A percentile compares a stretch with the other conserved stretches of the same genome.
These are phyloP conservation scores for Corapipo altera DNA, from an alignment of 2,113 vertebrate genomes.

Conservation along the genomic window DNA sequence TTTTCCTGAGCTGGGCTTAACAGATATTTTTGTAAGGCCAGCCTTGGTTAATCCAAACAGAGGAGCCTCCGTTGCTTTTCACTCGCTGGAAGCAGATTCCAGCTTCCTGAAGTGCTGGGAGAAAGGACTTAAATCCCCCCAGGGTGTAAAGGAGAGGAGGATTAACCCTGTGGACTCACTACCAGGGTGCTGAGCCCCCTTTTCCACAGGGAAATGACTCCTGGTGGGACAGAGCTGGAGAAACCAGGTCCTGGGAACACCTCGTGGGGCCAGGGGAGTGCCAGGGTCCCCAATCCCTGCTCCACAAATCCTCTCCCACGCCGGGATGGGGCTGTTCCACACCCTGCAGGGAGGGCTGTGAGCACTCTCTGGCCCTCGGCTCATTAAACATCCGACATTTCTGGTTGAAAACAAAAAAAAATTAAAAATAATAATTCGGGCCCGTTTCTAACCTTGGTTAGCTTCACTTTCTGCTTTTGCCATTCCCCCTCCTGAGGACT, in stretches of 20 bases:
- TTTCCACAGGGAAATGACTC: not conserved
- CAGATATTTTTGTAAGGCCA: not conserved
- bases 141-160: not conserved
- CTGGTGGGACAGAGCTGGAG: not conserved
- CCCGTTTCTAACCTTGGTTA: not conserved
- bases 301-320: not conserved
- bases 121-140: not conserved
- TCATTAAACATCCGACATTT: not conserved
- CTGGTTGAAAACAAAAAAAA: not conserved
- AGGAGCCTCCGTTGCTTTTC: not conserved
- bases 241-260: not conserved
- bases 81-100: not conserved
- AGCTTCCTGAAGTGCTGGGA: not conserved
- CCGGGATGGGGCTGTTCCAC: not conserved
- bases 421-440: not conserved
- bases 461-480: conserved; percentile 37
- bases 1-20: not conserved
- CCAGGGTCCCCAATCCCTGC: not conserved
- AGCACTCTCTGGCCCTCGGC: not conserved
- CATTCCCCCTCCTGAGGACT: not conserved
- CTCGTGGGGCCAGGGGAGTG: accelerated
- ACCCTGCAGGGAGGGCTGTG: accelerated
- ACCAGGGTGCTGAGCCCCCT: not conserved
- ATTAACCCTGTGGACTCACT: accelerated
- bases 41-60: not conserved